Evolutionary conservation across 2,113 vertebrate species (phyloP), one percentile per base, ranked within the genome.

Genomic region (Xiphophorus maculatus): DNA sequence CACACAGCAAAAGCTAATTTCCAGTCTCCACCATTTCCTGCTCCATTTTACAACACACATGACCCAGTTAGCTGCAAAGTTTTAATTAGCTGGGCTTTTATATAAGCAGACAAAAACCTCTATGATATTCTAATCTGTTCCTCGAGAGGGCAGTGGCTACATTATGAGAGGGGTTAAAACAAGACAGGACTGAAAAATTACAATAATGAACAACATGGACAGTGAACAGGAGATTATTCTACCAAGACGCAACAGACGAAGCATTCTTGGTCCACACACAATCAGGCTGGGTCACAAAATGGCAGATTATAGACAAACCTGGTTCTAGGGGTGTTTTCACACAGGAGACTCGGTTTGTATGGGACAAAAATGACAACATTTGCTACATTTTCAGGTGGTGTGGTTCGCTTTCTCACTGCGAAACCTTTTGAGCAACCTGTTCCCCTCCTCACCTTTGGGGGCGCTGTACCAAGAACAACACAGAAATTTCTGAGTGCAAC

Each of bases 31-130:
- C 29, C 19, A 22, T 48, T 60, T 66, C 14, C 33, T 4, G 29
- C 54, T 32, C 15, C 32, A n/a, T 32, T 13, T 42, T 54, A 63
- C 11, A 71, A 64, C 44, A 73, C 17, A 19, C 32, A n/a, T 42
- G 71, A 63, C 66, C 64, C 33, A 76, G 51, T 40, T 48, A 48
- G 51, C 44, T 35, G n/a, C 64, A 30, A 30, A 15, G 66, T 30
- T 74, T 61, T 25, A 76, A 72, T 69, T 29, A 73, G 27, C 9
- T 9, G 33, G n/a, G 19, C 33, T 62, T 61, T 69, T 42, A 63
- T 66, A 25, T 68, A 70, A 74, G 8, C 14, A 71, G 10, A 44
- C 30, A 63, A 29, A 58, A 63, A 54, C 28, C 40, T 74, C 51
- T 48, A 48, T 35, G 10, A 71, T n/a, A 44, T 40, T 10, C 17